Evolutionary conservation across 92 coral and sea anemone species (phyloP), one percentile per base, ranked within the genome.

Genomic region (Epizoanthus illoricatus): DNA sequence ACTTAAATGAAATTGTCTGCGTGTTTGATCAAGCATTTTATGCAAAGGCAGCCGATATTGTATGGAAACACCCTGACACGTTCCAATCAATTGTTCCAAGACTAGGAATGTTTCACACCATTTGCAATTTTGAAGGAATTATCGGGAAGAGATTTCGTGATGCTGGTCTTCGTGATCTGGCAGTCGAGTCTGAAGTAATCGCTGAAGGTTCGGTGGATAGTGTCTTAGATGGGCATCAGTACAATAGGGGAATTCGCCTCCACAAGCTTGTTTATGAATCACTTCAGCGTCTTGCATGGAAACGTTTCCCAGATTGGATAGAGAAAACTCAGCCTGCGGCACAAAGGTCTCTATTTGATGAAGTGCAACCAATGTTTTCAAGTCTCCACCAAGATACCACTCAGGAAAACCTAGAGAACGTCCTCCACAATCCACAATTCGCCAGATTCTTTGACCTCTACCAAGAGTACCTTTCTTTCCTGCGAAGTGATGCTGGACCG

Each of bases 141-240:
- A 68, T 68, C 54, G 87, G 87, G 13, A 84, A 84, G 56, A 68
- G 67, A 7, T 81, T 45, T 69, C 68, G 13, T 40, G 83, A 84
- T 75, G 74, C 83, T 13, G 87, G 87, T 41, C 74, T 84, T 80
- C 65, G 87, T 45, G 87, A 75, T 62, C 70, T 74, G 57, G 74
- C 58, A 57, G 65, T 65, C 58, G 84, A 80, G 24, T 80, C 84
- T 20, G 64, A 56, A 61, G 73, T 80, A 2, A 64, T 84, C 24
- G 84, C 74, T 47, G 85, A 81, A 16, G 79, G 69, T 12, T 81
- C 85, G 3, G 85, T 81, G 43, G 7, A 67, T 16, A 47, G 72
- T 24, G 86, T 72, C 7, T 60, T 72, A 36, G 69, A 72, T n/a
- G 81, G 86, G 4, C 68, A 24, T 16, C 24, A 36, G 69, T 55